These are phyloP conservation scores for Anolis carolinensis DNA, from an alignment of 2,113 vertebrate species.

Conservation along the genomic window DNA sequence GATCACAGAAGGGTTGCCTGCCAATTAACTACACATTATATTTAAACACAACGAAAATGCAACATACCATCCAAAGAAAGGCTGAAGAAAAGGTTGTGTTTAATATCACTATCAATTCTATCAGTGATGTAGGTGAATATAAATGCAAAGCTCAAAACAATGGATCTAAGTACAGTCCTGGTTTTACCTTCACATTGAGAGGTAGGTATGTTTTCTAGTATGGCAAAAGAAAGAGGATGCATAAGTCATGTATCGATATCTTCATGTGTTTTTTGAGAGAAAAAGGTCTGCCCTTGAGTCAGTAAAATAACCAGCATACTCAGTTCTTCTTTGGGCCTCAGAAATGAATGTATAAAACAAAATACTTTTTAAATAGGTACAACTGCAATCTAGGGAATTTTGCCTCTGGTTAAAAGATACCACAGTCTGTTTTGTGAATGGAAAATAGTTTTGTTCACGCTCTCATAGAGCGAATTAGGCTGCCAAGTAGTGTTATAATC, in stretches of 20 bases:
- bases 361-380: neutral
- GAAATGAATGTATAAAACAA: neutral
- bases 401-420: neutral
- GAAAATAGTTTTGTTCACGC: too few species aligned
- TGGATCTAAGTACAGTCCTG: too few species aligned
- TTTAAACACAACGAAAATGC: neutral
- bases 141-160: neutral
- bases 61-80: neutral
- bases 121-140: neutral
- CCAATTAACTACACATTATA: constrained; percentile 46
- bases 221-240: neutral
- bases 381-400: neutral
- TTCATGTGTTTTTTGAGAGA: neutral
- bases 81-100: neutral
- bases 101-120: neutral
- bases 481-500: too few species aligned
- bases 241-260: neutral
- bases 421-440: neutral
- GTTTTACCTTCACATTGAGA: too few species aligned
- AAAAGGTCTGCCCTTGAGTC: too few species aligned
- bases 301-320: neutral
- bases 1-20: neutral
- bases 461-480: too few species aligned
- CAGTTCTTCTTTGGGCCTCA: neutral
- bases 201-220: neutral